Conservation (phyloP, 2,113 vertebrate species). For the Salvator merianae region DNA sequence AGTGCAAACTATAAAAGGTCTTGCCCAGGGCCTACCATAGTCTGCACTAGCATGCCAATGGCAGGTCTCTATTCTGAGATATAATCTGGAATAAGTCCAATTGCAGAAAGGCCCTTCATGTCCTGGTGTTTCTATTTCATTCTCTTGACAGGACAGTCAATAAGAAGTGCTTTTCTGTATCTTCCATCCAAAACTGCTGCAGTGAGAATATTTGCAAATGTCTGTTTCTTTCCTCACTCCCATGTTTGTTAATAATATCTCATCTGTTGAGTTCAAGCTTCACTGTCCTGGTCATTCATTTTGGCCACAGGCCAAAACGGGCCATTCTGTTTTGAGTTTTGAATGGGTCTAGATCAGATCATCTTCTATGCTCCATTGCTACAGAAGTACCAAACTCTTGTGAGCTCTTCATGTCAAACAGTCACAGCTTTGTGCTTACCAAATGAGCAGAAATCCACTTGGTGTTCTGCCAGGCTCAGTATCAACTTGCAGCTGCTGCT, state of each 20-base stretch:
- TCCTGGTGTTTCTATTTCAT: too few species aligned
- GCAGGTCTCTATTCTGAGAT: too few species aligned
- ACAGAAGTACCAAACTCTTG: background rate
- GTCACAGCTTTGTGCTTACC: conserved; percentile 25
- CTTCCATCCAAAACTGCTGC: too few species aligned
- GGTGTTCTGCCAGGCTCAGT: background rate
- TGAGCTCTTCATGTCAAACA: conserved; percentile 10
- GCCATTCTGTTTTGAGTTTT: background rate
- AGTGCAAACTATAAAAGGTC: too few species aligned
- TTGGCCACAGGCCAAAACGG: background rate
- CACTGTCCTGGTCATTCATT: fast-evolving
- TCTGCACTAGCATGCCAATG: too few species aligned
- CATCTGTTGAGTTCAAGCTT: background rate
- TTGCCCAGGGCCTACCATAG: too few species aligned
- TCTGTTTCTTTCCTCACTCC: background rate
- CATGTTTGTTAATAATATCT: fast-evolving
- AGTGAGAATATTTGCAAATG: too few species aligned
- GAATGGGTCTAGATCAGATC: background rate
- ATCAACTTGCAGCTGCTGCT: background rate
- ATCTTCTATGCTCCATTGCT: background rate
- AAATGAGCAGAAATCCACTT: conserved; percentile 28
- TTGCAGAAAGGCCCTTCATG: too few species aligned
- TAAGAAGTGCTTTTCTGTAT: too few species aligned
- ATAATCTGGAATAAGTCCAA: too few species aligned
- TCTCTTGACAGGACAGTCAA: too few species aligned